Base-by-base conservation (phyloP, 1,140 invertebrate species). In the Drosophila sturtevanti region DNA sequence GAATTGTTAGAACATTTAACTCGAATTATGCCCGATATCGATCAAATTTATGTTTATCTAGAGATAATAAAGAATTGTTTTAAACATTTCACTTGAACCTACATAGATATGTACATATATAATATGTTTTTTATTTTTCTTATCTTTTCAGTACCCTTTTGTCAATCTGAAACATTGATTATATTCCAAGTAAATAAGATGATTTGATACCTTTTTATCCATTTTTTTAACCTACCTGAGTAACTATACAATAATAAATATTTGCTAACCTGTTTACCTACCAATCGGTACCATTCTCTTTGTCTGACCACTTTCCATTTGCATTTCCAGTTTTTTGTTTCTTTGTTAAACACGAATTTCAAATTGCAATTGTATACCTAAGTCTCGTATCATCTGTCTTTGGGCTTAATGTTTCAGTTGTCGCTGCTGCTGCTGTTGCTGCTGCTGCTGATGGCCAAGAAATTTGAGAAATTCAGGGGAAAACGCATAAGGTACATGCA, bases 281-380 rank as follows among this genome's bases (percentile, higher is more conserved):
- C 18, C 41, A 48, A 24, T 44, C 14, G 16, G 16, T 55, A 31
- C 24, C 52, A 55, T 31, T 55, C 52, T 31, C 52, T 31, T 55
- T 44, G 12, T 22, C 12, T 9, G 9, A 3, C 35, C 35, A 51
- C 48, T 74, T 71, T 60, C 61, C 34, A 31, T 48, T 31, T 54
- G 31, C 37, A 22, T 27, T 44, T 31, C 55, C 37, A 21, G 70
- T 70, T 70, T 81, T 80, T 68, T 22, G 51, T 55, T 67, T n/a
- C n/a, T n/a, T 7, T 11, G n/a, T 72, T 52, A 60, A 65, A 44
- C 16, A 68, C 24, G 37, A 41, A 62, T 62, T 79, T 67, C 18
- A 69, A 38, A 27, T 60, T 70, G 69, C 66, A 77, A 87, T 74
- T 70, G 65, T 64, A 86, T 63, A 75, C 74, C 70, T 37, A n/a